Percentiles rank a stretch among this genome's conserved stretches.
phyloP scores from a whole-genome alignment of 2,888 invertebrate genomes.

The Heliconius ismenius region DNA sequence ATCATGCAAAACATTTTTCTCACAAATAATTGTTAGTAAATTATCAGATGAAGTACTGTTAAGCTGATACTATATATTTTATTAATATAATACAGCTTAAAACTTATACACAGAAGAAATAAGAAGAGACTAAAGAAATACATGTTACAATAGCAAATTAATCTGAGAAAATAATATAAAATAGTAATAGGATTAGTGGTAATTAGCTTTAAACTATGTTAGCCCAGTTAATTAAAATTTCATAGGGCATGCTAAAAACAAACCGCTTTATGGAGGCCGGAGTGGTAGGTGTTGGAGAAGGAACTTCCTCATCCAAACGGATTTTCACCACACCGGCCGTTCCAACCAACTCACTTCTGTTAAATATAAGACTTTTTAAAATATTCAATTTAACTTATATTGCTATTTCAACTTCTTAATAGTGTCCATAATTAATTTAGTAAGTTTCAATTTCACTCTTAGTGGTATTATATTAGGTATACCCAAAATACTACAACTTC shows the following conservation, averaged over 20 bases:
- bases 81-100: constrained; percentile 4
- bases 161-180: constrained; percentile 21
- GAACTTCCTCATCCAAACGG: constrained; percentile 77
- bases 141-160: constrained; percentile 26
- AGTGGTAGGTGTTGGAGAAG: constrained; percentile 78
- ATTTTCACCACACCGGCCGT: constrained; percentile 84
- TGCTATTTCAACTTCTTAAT: not conserved
- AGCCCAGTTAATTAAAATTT: constrained; percentile 68
- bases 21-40: constrained; percentile 5
- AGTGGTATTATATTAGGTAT: not conserved
- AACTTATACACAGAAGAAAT: constrained; percentile 5
- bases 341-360: constrained; percentile 84
- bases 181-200: constrained; percentile 35
- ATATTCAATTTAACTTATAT: not conserved
- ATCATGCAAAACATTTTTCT: constrained; percentile 13
- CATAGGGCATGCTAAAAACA: constrained; percentile 73
- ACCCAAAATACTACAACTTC: not conserved
- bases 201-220: constrained; percentile 52
- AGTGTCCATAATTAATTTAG: not conserved
- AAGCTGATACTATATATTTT: constrained; percentile 5
- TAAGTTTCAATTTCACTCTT: not conserved
- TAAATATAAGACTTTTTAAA: constrained; percentile 49
- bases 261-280: constrained; percentile 81
- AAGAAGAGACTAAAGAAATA: constrained; percentile 1
- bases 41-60: constrained; percentile 6